Base-by-base conservation (phyloP, 2,888 invertebrate genomes). In the Antheraea yamamai region DNA sequence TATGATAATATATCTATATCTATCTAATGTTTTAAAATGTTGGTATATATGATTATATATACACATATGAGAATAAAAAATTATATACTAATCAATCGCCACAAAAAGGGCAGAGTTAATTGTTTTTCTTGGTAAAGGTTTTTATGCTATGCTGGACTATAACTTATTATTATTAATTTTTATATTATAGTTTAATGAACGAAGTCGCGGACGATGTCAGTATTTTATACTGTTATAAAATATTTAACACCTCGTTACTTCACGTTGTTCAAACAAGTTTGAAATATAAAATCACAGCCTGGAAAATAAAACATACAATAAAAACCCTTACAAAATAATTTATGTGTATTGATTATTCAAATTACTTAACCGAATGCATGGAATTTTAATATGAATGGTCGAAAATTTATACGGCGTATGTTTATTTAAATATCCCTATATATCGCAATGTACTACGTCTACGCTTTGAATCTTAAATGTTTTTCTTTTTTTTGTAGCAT, bases 371-470 rank as follows among this genome's bases (percentile, higher is more conserved):
- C 77, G 76, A 84, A 81, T 82, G 81, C 80, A 80, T 82, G 83
- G 84, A 85, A 86, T 84, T 84, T 83, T 85, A 86, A 86, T 85
- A 83, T 82, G 80, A 81, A 82, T 81, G 74, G 47, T 61, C 47
- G 16, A 79, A 82, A 81, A 79, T 79, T 77, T 79, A 78, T 79
- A 78, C 74, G 75, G 76, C 47, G 58, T 75, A 64, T 75, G 47
- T 72, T 72, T 79, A 74, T 80, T 78, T 79, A 79, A 76, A 74
- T 78, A 61, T 74, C 74, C 68, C 26, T 58, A 20, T 73, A 79
- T 78, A 79, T 78, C 77, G 77, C 77, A 79, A 75, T 74, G 74
- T 30, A 75, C 55, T 23, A 74, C 77, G 74, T 78, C 76, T 75
- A 74, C 72, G 77, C 77, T 14, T 72, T 52, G 74, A 70, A 35